Evolutionary conservation across 2,888 invertebrate genomes (phyloP), one percentile per base, ranked within the genome.

Genomic region (Salpingus planirostris): DNA sequence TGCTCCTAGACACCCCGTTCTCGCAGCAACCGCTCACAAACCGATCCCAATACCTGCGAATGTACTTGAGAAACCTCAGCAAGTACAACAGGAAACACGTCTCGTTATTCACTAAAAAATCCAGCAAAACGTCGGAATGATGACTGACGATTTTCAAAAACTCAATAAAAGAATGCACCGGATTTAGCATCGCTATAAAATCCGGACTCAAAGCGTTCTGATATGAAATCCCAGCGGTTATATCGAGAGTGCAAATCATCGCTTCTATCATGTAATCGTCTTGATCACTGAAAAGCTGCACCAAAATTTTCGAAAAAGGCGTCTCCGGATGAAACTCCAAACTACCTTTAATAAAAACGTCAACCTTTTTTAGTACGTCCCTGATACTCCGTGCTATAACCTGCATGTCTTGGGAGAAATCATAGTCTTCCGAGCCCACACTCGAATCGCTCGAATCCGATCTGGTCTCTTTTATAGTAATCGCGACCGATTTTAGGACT

Each of bases 191-290:
- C 3, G 78, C 74, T 48, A 85, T 78, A 45, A 88, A 68, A 62
- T 86, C 85, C 2, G 84, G 83, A 49, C 81, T 83, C 36, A 84
- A 77, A 1, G 83, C 80, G 53, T 85, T 84, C 29, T 86, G 74
- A 57, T 85, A 84, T 13, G 84, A 84, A 33, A 90, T 79, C 22
- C 88, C 89, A 13, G 84, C 80, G 1, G 85, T 87, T 25, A 90
- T 88, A 61, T 91, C 90, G 27, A 91, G 64, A 21, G 87, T 86
- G 60, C 90, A 90, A 4, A 91, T 85, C 89, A 91, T 89, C 2
- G 88, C 83, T 67, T 91, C 91, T 36, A 91, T 85, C 47, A 91
- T 66, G 53, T 86, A 87, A 63, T 91, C 91, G 56, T 91, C 90
- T 60, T 91, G 90, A 63, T 91, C 89, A 50, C 84, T 83, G 54